Base-by-base conservation (phyloP, 2,113 vertebrate species). In the Ahaetulla prasina region DNA sequence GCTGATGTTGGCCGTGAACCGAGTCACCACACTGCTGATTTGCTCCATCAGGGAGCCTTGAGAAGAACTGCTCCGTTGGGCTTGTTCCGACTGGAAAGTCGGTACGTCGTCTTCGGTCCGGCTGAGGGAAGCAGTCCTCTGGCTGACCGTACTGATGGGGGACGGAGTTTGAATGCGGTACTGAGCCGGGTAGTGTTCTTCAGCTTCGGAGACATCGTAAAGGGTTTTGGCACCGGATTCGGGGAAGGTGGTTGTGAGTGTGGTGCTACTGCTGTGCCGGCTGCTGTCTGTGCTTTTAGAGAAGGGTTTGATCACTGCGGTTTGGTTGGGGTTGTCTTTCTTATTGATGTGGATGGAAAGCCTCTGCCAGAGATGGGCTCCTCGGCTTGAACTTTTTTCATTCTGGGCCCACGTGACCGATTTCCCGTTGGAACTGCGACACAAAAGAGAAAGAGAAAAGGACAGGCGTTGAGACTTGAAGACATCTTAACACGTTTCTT, bases 1-100 rank as follows among this genome's bases (percentile, higher is more conserved):
- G 0, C 97, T 98, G 97, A 99, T 99, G 95, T 99, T 99, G 95
- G 99, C 99, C 0, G 99, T 99, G 97, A 99, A 99, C 91, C 99
- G 98, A 90, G 98, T 99, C 52, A 99, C 99, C 91, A 99, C 99
- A 1, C 99, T 99, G 96, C 99, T 99, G 97, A 99, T 99, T 98
- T 99, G 99, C 95, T 99, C 99, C 99, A 99, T 98, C 91, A 99
- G 97, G 0, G 98, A 98, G 2, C 98, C 98, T 97, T 98, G 98
- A 3, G 97, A 98, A 8, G 95, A 97, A 91, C 97, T 98, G 16
- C 98, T 97, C 57, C 96, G 52, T 90, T 98, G 98, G 55, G 98
- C 97, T 30, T 97, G 96, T 92, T 98, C 98, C 53, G 98, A 97
- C 25, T 97, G 96, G 95, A 98, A 98, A 23, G 97, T 97, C 0